Conservation (phyloP, 2,888 invertebrate genomes). For the Microctonus hyperodae region DNA sequence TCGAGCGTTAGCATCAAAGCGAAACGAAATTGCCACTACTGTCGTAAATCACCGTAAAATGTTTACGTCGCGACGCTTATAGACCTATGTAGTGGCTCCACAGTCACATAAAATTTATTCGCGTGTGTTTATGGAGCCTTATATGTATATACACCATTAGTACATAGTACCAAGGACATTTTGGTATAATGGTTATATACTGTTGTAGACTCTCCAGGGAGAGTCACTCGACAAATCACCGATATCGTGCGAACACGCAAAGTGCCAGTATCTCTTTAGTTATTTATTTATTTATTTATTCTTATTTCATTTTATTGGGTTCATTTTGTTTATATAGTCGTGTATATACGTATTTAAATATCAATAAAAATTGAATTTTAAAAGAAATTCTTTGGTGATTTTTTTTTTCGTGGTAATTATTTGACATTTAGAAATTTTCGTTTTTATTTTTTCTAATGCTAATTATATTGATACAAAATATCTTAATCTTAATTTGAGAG, state of each 20-base stretch:
- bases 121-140: not conserved
- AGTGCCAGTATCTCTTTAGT: not conserved
- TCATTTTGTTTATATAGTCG: not conserved
- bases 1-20: constrained; percentile 44
- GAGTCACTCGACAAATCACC: not conserved
- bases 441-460: not conserved
- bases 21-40: constrained; percentile 44
- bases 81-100: not conserved
- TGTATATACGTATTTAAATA: not conserved
- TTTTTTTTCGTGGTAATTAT: too few species aligned
- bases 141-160: not conserved
- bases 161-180: not conserved
- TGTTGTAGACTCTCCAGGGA: not conserved
- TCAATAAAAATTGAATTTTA: not conserved
- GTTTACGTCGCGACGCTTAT: constrained; percentile 24
- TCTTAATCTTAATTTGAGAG: not conserved
- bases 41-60: constrained; percentile 46
- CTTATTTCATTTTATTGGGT: not conserved
- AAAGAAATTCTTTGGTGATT: too few species aligned
- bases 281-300: not conserved
- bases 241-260: constrained; percentile 3
- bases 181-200: not conserved
- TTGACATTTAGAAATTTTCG: not conserved
- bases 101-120: constrained; percentile 16
- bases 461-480: not conserved